A percentile compares a stretch with the other conserved stretches of the same genome.
phyloP scores from a whole-genome alignment of 2,888 invertebrate genomes.

The Scaptomyza cyrtandrae region DNA sequence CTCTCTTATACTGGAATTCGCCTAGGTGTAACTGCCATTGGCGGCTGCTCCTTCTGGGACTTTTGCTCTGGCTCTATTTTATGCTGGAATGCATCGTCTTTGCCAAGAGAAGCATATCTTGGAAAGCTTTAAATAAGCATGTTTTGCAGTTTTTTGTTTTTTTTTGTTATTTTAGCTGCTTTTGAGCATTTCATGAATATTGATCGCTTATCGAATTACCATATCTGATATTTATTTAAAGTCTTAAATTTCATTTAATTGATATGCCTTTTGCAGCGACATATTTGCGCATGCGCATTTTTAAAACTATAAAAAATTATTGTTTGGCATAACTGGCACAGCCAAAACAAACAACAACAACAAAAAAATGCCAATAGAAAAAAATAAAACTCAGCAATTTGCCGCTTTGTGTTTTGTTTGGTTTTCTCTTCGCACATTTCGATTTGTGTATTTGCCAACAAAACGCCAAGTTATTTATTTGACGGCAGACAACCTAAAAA shows the following conservation, averaged over 20 bases:
- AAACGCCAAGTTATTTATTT: conserved; percentile 72
- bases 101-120: not conserved
- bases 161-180: not conserved
- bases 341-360: conserved; percentile 24
- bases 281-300: conserved; percentile 58
- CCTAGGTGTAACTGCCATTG: conserved; percentile 28
- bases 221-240: not conserved
- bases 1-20: conserved; percentile 16
- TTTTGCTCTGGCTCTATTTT: conserved; percentile 9
- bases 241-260: conserved; percentile 1
- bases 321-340: conserved; percentile 71
- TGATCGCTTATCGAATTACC: not conserved
- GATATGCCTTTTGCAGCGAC: conserved; percentile 34
- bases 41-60: conserved; percentile 3
- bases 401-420: conserved; percentile 58
- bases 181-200: not conserved
- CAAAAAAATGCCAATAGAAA: conserved; percentile 16
- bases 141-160: not conserved
- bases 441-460: conserved; percentile 66
- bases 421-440: conserved; percentile 50
- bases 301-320: conserved; percentile 58
- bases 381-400: conserved; percentile 41
- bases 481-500: conserved; percentile 43
- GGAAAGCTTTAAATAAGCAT: not conserved
- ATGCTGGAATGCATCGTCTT: too few relatives aligned